Evolutionary conservation across 2,113 vertebrate species (phyloP), one percentile per base, ranked within the genome.

Genomic region (Helogale parvula): DNA sequence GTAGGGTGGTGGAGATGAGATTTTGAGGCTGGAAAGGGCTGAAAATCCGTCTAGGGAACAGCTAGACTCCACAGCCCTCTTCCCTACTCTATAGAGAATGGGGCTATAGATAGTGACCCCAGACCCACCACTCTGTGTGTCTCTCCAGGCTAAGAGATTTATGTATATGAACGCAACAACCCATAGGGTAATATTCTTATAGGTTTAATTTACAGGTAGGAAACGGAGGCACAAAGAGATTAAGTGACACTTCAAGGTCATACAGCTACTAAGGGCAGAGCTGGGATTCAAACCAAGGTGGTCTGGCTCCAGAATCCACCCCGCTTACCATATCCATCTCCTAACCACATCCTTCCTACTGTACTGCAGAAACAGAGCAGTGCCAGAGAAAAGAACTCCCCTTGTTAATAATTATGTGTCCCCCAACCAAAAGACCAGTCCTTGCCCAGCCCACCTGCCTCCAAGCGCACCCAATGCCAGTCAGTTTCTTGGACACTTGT

Each of bases 191-290:
- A 35, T 94, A 87, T 90, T 89, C 60, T 80, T 95, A 77, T 76
- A 68, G 54, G 35, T 85, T 54, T 92, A 88, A 87, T 84, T 84
- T 85, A 60, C 23, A 95, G 45, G 19, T 7, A 65, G 52, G 72
- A 86, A 96, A 91, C 83, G 71, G 65, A 94, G n/a, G 52, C 83
- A 88, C 47, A 33, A 31, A 72, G 25, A 85, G 38, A 83, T 83
- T 25, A 80, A 74, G 8, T 84, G n/a, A 65, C 27, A 38, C 38
- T 38, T 38, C 38, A 38, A 65, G 41, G 47, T 66, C 68, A 72
- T 14, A 77, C 11, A 92, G 29, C 52, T 47, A 80, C 47, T 52
- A 90, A 90, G 21, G 72, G 25, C 52, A 96, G 72, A 80, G 19
- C 69, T 76, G 19, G 33, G 10, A 96, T 63, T 95, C 33, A 35